Conservation (phyloP, 1,140 invertebrate genomes). For the Drosophila paulistorum region DNA sequence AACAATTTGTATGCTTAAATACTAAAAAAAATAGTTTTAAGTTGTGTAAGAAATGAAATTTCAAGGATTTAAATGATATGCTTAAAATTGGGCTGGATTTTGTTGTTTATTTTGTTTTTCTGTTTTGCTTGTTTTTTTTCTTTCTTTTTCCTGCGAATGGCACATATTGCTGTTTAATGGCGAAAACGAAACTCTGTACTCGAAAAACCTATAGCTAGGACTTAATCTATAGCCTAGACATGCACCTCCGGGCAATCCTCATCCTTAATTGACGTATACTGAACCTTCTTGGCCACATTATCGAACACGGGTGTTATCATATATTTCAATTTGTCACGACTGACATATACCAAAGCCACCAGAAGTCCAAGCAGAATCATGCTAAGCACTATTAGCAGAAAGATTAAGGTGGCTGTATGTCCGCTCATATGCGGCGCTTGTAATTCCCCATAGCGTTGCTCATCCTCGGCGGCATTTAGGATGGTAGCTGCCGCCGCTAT, state of each 20-base stretch:
- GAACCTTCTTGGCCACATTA: slow-evolving; percentile 88
- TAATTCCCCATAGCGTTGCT: slow-evolving; percentile 50
- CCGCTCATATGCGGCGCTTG: slow-evolving; percentile 66
- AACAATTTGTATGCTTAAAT: slow-evolving; percentile 68
- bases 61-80: slow-evolving; percentile 43
- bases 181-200: slow-evolving; percentile 47
- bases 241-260: slow-evolving; percentile 83
- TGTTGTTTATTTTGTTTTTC: neutral
- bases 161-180: slow-evolving; percentile 72
- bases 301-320: slow-evolving; percentile 87
- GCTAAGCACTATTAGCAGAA: slow-evolving; percentile 85
- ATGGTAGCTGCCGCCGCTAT: slow-evolving; percentile 73
- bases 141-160: slow-evolving; percentile 62
- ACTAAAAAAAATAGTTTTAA: slow-evolving; percentile 66
- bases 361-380: slow-evolving; percentile 85
- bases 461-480: slow-evolving; percentile 59
- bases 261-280: slow-evolving; percentile 88
- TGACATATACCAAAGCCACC: slow-evolving; percentile 86
- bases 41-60: slow-evolving; percentile 15
- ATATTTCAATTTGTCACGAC: slow-evolving; percentile 85
- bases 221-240: slow-evolving; percentile 56
- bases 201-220: slow-evolving; percentile 14
- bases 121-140: slow-evolving; percentile 19
- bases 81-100: slow-evolving; percentile 16
- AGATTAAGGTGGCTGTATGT: slow-evolving; percentile 84